These are phyloP conservation scores for Myotis findleyi DNA, from an alignment of 2,797 vertebrate genomes.

Conservation along the genomic window DNA sequence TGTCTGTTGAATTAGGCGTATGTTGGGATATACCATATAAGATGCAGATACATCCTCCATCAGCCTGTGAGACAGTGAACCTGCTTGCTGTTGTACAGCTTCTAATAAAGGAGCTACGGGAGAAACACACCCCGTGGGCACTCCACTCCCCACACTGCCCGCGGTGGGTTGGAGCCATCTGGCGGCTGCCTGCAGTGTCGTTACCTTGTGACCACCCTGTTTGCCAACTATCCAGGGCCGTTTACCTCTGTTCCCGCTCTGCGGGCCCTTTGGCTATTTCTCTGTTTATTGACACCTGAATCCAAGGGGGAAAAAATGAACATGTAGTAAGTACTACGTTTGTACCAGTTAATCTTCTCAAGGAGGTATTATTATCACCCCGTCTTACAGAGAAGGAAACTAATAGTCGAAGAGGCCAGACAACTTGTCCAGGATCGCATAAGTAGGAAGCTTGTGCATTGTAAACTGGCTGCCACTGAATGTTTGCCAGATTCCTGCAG, in stretches of 20 bases:
- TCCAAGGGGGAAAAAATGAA: neutral
- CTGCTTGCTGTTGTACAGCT: neutral
- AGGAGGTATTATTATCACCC: neutral
- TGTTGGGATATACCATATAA: rapidly evolving
- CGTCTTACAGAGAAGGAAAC: conserved; percentile 13
- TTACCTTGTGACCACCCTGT: neutral
- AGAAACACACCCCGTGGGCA: neutral
- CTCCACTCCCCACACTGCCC: neutral
- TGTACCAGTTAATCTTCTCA: conserved; percentile 20
- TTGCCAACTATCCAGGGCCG: neutral
- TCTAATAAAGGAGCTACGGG: neutral
- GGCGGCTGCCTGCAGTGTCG: neutral
- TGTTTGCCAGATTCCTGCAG: neutral
- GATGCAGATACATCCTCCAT: neutral
- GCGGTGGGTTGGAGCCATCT: neutral
- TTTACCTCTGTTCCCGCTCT: neutral
- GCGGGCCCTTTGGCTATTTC: neutral
- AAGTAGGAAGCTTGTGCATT: neutral
- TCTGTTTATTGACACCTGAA: neutral
- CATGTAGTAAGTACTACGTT: conserved; percentile 9
- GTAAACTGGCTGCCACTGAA: neutral
- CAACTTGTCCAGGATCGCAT: neutral
- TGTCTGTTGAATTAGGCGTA: neutral
- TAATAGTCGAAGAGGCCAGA: neutral
- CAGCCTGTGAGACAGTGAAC: neutral